phyloP scores from a whole-genome alignment of 2,797 vertebrate species.

The Arrhamphus sclerolepis region DNA sequence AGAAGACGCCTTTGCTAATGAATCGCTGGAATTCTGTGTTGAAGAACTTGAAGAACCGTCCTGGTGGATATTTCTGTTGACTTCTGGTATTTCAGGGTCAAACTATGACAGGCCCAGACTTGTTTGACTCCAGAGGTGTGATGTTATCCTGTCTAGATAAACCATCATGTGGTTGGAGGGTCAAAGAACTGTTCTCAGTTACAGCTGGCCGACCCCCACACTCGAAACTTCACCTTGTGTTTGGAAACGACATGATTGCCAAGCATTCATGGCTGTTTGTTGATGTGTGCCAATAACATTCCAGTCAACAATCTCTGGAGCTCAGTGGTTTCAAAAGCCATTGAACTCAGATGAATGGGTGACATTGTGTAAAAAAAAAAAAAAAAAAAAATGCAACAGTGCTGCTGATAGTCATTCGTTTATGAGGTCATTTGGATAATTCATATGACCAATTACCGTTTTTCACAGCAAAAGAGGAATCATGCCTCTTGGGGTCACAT shows the following conservation, averaged over 20 bases:
- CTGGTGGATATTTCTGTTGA: slow-evolving; percentile 6
- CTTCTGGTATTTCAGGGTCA: slow-evolving; percentile 30
- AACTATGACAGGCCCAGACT: slow-evolving; percentile 50
- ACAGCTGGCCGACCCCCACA: slow-evolving; percentile 2
- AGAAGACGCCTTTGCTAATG: not conserved
- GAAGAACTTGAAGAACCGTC: slow-evolving; percentile 11
- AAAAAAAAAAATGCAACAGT: not conserved
- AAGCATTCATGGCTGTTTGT: slow-evolving; percentile 47
- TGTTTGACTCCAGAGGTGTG: slow-evolving; percentile 57
- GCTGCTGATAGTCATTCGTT: slow-evolving; percentile 35
- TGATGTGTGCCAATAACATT: slow-evolving; percentile 30
- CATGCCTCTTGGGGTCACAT: slow-evolving; percentile 52
- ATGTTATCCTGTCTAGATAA: slow-evolving; percentile 52
- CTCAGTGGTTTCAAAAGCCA: slow-evolving; percentile 25
- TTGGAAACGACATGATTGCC: slow-evolving; percentile 23
- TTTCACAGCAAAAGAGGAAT: slow-evolving; percentile 16
- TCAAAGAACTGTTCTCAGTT: slow-evolving; percentile 52
- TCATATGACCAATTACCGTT: slow-evolving; percentile 46
- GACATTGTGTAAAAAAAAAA: slow-evolving; percentile 27
- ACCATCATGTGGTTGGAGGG: slow-evolving; percentile 36
- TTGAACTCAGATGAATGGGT: slow-evolving; percentile 34
- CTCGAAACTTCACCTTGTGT: slow-evolving; percentile 32
- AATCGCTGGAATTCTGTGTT: slow-evolving; percentile 25
- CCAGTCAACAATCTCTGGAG: slow-evolving; percentile 8
- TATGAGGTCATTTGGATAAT: slow-evolving; percentile 30